Conservation (phyloP, 2,113 vertebrate genomes). For the Chionomys nivalis region DNA sequence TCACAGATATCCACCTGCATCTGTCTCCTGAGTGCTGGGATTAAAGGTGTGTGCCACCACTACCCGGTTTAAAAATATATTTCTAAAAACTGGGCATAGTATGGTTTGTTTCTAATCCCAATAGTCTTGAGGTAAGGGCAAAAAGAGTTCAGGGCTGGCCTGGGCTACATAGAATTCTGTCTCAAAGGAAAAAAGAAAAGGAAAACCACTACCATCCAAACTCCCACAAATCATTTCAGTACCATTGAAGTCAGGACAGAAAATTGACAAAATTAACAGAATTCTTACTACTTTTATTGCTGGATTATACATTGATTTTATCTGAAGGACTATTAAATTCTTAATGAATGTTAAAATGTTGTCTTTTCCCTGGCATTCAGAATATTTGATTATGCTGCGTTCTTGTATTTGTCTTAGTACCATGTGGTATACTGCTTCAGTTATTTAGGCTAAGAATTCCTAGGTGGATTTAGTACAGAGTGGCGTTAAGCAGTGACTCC, state of each 20-base stretch:
- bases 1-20: not conserved
- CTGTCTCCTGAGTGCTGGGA: not conserved
- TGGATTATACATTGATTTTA: not conserved
- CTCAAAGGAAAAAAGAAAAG: not conserved
- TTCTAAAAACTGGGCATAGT: not conserved
- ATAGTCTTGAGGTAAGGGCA: not conserved
- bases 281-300: not conserved
- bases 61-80: not conserved
- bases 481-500: not conserved
- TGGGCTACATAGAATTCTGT: not conserved
- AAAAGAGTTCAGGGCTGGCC: not conserved
- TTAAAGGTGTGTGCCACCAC: not conserved
- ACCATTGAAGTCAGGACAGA: conserved; percentile 34
- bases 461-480: not conserved
- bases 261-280: conserved; percentile 11
- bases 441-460: not conserved
- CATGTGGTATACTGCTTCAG: not conserved
- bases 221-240: not conserved
- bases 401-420: not conserved
- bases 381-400: not conserved
- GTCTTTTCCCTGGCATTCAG: not conserved
- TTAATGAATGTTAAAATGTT: not conserved
- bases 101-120: not conserved
- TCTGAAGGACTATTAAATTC: conserved; percentile 20
- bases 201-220: not conserved